Conservation (phyloP, 2,888 invertebrate genomes). For the Parascotia fuliginaria region DNA sequence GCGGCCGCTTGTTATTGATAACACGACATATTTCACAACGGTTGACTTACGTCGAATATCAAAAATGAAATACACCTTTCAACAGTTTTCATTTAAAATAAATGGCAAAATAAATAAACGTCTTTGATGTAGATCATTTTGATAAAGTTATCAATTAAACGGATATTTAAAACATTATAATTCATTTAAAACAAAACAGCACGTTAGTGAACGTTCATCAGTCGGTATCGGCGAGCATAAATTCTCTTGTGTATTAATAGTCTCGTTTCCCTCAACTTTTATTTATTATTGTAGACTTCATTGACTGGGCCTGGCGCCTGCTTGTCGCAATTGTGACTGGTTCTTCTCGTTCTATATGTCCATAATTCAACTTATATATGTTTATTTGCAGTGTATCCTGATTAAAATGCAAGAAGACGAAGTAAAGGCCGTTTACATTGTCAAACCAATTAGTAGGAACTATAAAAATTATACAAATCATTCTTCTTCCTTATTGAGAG, state of each 20-base stretch:
- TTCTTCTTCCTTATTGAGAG: constrained; percentile 70
- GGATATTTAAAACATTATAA: constrained; percentile 42
- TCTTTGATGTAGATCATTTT: constrained; percentile 37
- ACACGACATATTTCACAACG: constrained; percentile 33
- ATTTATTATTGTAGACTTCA: constrained; percentile 78
- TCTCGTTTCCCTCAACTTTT: constrained; percentile 72
- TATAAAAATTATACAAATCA: constrained; percentile 78
- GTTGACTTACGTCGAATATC: constrained; percentile 23
- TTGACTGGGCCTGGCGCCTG: constrained; percentile 78
- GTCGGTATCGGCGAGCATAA: constrained; percentile 49
- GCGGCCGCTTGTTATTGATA: constrained; percentile 36
- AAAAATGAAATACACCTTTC: constrained; percentile 36
- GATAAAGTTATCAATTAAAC: constrained; percentile 46
- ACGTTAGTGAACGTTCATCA: constrained; percentile 43
- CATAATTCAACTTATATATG: constrained; percentile 73
- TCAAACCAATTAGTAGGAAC: constrained; percentile 77
- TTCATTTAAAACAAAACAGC: constrained; percentile 51
- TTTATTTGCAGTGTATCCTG: constrained; percentile 74
- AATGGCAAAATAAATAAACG: constrained; percentile 37
- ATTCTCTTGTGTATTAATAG: constrained; percentile 62
- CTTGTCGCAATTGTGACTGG: constrained; percentile 82
- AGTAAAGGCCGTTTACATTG: constrained; percentile 76
- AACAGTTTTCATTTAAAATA: constrained; percentile 29
- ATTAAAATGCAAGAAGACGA: constrained; percentile 79
- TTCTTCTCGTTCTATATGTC: constrained; percentile 79